These are phyloP conservation scores for Aurelia sp. DNA, from an alignment of 30 jellyfish, hydroid and myxozoan species.

Conservation along the genomic window DNA sequence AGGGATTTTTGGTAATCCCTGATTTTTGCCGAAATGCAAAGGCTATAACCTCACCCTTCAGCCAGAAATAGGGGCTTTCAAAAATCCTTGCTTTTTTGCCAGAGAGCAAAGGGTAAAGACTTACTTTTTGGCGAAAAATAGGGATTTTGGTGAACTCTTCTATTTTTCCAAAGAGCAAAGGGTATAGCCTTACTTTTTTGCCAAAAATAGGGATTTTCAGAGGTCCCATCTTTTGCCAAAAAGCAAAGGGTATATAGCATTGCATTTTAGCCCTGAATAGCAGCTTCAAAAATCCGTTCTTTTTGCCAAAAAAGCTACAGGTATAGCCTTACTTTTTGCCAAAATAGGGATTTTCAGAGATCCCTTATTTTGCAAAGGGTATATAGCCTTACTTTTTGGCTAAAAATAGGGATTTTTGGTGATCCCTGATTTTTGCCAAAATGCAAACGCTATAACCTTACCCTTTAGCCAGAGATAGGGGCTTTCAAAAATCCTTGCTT, in stretches of 20 bases:
- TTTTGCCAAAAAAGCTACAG: background rate
- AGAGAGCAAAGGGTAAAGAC: background rate
- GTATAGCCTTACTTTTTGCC: background rate
- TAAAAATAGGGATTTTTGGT: no score
- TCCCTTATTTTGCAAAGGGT: background rate
- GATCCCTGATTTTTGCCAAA: no score
- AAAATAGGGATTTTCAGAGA: background rate
- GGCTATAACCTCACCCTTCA: no score
- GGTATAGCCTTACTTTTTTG: no score
- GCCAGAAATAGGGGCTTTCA: no score
- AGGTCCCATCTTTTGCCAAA: background rate
- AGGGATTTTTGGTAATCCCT: background rate
- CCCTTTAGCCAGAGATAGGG: no score
- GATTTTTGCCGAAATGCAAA: no score
- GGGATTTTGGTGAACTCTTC: no score
- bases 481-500: no score
- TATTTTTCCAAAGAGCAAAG: no score
- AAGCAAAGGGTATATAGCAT: background rate
- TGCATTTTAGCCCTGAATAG: background rate
- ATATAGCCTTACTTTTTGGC: background rate
- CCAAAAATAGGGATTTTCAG: background rate
- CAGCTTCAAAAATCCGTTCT: background rate
- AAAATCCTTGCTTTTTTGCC: background rate
- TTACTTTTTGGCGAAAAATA: background rate
- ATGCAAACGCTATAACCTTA: no score